Base-by-base conservation (phyloP, 2,797 vertebrate species). In the Brachyrhaphis roseni region DNA sequence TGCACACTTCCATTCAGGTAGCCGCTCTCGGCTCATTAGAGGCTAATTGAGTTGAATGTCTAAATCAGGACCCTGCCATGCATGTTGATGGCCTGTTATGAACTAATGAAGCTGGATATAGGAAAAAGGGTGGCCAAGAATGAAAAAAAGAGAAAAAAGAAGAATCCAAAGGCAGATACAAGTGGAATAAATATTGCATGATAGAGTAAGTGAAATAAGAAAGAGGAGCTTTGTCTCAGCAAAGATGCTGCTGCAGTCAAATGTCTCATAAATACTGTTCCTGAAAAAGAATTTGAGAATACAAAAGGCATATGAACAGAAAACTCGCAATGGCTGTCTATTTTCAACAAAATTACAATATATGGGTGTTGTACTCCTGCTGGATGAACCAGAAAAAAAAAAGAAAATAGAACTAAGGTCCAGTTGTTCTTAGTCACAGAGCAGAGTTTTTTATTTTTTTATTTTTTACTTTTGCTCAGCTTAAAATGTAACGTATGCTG, bases 41-140 rank as follows among this genome's bases (percentile, higher is more conserved):
- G 92, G 85, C 94, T 96, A 96, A 96, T 94, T 92, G 95, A 94
- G 91, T 95, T 96, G 93, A 96, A 94, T 92, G 91, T 95, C 91
- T 95, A 97, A 97, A 97, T 97, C 94, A 96, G 95, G 95, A 92
- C 73, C 86, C 92, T 92, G 95, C 93, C 78, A 93, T 95, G 97
- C 96, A 97, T 98, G 96, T 97, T 92, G 95, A 97, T 97, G 95
- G 91, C 93, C 95, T 92, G 92, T 97, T 97, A 97, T 94, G 95
- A 89, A 92, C 88, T 97, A 97, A 97, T 97, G 95, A 96, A 93
- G 90, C 93, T 94, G 93, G 91, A 95, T 91, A 91, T 85, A 82
- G 92, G 92, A 90, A 84, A 78, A 41, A 92, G 91, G 92, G 77
- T 11, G 47, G 41, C 74, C 39, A 26, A 75, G 70, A 72, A 39